phyloP scores from a whole-genome alignment of 1,140 invertebrate genomes.

The Mizuhopecten yessoensis region DNA sequence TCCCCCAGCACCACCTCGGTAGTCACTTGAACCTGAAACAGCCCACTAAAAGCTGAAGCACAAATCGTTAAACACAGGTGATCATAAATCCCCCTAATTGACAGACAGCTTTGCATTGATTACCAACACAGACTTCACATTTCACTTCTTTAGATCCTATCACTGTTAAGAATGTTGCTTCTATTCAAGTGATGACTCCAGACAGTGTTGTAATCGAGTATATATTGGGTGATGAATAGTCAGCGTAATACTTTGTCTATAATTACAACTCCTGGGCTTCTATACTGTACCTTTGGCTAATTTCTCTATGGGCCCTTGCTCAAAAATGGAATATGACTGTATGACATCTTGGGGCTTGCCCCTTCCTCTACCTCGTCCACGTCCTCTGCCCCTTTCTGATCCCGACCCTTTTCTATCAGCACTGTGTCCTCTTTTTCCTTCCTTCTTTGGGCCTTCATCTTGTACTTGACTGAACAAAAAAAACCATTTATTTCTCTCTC shows the following conservation, averaged over 20 bases:
- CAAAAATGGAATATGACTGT: constrained; percentile 79
- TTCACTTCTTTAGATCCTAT: no score
- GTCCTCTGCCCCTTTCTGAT: constrained; percentile 56
- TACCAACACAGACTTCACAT: no score
- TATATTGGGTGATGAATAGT: no score
- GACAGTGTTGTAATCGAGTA: no score
- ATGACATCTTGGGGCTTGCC: constrained; percentile 72
- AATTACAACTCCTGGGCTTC: no score
- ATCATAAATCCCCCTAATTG: no score
- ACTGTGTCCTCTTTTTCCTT: constrained; percentile 51
- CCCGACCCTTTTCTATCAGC: constrained; percentile 47
- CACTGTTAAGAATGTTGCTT: no score
- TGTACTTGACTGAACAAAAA: not conserved
- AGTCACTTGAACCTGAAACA: not conserved
- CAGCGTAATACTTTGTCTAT: no score
- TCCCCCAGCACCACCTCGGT: not conserved
- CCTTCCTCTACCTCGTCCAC: constrained; percentile 73
- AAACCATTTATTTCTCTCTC: no score
- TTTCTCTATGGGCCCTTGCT: constrained; percentile 73
- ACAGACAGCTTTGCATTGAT: no score
- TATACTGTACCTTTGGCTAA: constrained; percentile 43
- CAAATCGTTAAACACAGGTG: no score
- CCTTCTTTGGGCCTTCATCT: not conserved
- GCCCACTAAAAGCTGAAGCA: not conserved
- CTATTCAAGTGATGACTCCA: no score